Percentiles rank a stretch among this genome's conserved stretches.
Conservation (phyloP, 2,888 invertebrate genomes). For the Chaitophorus viminalis region DNA sequence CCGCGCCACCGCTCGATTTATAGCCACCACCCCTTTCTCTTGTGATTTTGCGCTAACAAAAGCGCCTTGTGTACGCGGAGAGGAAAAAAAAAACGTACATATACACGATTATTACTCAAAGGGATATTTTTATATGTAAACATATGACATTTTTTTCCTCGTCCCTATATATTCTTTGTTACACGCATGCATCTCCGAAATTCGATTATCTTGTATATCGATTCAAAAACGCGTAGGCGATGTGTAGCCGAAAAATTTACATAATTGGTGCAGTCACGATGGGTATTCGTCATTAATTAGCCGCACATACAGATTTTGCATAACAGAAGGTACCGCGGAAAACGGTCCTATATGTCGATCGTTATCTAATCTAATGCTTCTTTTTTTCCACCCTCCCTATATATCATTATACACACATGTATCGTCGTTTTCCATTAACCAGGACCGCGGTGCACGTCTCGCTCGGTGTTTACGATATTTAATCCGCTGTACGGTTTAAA, state of each 20-base stretch:
- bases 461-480: neutral
- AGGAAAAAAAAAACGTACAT: neutral
- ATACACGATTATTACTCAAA: neutral
- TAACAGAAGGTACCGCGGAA: slow-evolving; percentile 32
- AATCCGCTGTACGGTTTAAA: slow-evolving; percentile 12
- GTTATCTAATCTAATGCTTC: slow-evolving; percentile 15
- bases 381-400: neutral
- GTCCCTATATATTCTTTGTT: neutral
- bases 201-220: slow-evolving; percentile 39
- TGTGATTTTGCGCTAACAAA: slow-evolving; percentile 4
- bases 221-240: neutral
- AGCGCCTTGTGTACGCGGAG: neutral
- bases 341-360: slow-evolving; percentile 25
- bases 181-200: neutral
- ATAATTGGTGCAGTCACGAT: slow-evolving; percentile 44
- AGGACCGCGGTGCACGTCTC: neutral
- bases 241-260: slow-evolving; percentile 20
- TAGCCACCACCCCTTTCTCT: neutral
- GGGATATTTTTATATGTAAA: neutral
- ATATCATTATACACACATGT: no score
- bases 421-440: slow-evolving; percentile 9
- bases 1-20: neutral
- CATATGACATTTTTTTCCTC: slow-evolving; percentile 14
- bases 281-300: slow-evolving; percentile 43
- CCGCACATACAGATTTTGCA: slow-evolving; percentile 9